Evolutionary conservation across 2,113 vertebrate genomes (phyloP).

Genomic region (Proteles cristata): DNA sequence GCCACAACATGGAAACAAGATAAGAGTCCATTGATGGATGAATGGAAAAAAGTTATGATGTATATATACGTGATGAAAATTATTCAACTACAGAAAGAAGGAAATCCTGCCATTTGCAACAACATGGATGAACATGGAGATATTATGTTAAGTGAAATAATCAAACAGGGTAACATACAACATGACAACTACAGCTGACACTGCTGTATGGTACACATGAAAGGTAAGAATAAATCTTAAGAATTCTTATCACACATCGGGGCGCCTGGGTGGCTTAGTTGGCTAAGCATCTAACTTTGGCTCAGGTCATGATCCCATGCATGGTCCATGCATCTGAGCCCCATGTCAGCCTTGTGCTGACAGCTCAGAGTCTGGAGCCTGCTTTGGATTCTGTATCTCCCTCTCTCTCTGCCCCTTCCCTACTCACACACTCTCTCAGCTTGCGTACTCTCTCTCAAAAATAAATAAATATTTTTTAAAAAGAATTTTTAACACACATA

Average conservation of each 20-base stretch:
- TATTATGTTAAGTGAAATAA: not conserved
- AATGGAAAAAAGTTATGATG: not conserved
- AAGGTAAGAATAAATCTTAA: not conserved
- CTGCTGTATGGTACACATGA: accelerated
- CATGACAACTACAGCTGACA: not conserved
- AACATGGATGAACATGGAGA: not conserved
- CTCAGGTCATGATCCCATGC: no score
- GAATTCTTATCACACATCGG: not conserved
- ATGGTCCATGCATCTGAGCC: no score
- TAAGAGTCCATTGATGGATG: not conserved
- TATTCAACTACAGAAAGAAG: not conserved
- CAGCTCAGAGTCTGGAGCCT: no score
- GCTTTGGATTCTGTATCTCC: no score
- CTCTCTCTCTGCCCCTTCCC: no score
- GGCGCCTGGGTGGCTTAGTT: no score
- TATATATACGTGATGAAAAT: not conserved
- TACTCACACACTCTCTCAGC: no score
- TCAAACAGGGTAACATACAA: not conserved
- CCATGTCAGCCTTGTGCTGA: no score
- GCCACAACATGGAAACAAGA: not conserved
- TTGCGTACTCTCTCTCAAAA: no score
- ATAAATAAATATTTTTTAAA: no score
- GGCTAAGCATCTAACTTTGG: no score
- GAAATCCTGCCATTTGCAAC: not conserved
- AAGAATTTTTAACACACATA: not conserved